Conservation (phyloP, 2,113 vertebrate species). For the Megaceryle torquata region DNA sequence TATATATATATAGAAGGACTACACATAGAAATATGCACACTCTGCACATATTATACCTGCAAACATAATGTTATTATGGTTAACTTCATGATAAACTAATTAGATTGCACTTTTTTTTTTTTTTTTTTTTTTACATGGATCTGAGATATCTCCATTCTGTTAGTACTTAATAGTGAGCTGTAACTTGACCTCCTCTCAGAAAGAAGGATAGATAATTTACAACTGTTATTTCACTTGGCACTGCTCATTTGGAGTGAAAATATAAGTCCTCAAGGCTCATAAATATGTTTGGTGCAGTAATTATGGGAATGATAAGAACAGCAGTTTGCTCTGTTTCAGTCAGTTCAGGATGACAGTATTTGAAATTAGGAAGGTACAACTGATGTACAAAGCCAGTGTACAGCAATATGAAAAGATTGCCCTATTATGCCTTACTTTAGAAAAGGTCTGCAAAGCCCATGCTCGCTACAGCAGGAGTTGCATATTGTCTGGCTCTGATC, state of each 20-base stretch:
- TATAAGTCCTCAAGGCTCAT: not conserved
- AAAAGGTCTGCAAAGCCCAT: not conserved
- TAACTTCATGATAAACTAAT: not conserved
- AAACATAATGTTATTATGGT: not conserved
- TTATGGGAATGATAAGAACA: not conserved
- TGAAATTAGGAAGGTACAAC: not conserved
- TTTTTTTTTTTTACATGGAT: not conserved
- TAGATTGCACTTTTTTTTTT: not conserved
- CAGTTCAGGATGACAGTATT: not conserved
- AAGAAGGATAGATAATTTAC: not conserved
- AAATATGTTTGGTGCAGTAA: not conserved
- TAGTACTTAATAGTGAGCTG: not conserved
- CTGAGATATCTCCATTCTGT: not conserved
- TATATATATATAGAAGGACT: not conserved
- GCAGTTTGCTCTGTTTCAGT: not conserved
- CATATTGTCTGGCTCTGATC: not conserved
- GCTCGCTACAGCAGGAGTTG: not conserved
- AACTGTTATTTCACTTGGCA: not conserved
- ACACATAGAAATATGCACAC: not conserved
- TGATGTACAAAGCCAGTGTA: not conserved
- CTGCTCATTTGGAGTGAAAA: not conserved
- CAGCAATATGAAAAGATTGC: not conserved
- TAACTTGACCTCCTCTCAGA: not conserved
- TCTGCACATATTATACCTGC: not conserved
- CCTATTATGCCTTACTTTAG: not conserved